A percentile compares a stretch with the other conserved stretches of the same genome.
phyloP scores from a whole-genome alignment of 2,888 invertebrate genomes.

The Atrina japonica region DNA sequence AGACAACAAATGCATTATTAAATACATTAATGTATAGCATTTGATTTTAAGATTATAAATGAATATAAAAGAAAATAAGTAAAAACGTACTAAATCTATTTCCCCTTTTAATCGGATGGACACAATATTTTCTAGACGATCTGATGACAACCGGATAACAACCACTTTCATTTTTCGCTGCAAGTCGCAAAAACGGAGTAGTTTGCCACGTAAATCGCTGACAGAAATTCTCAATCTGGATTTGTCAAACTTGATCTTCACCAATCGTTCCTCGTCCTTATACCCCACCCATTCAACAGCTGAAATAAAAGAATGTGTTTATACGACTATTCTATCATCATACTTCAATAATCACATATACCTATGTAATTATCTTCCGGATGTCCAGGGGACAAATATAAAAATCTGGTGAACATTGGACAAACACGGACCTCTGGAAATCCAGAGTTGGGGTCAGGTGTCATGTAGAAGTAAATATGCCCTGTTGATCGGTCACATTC shows the following conservation, averaged over 20 bases:
- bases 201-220: conserved; percentile 55
- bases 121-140: conserved; percentile 52
- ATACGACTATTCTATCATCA: too few relatives aligned
- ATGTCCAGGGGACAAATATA: too few relatives aligned
- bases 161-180: conserved; percentile 47
- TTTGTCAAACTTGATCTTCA: conserved; percentile 63
- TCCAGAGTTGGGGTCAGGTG: too few relatives aligned
- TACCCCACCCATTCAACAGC: conserved; percentile 75
- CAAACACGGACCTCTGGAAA: too few relatives aligned
- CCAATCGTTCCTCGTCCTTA: conserved; percentile 62
- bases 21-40: too few relatives aligned
- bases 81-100: conserved; percentile 64
- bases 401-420: too few relatives aligned
- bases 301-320: conserved; percentile 38
- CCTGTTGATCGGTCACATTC: too few relatives aligned
- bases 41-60: too few relatives aligned
- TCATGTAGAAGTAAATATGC: too few relatives aligned
- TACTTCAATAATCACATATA: too few relatives aligned
- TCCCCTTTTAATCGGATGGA: conserved; percentile 63
- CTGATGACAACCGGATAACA: conserved; percentile 55
- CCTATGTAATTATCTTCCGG: too few relatives aligned
- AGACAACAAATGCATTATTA: background rate
- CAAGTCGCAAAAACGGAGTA: conserved; percentile 68
- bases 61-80: background rate
- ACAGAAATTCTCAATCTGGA: conserved; percentile 63